These are phyloP conservation scores for Rattus rattus DNA, from an alignment of 2,113 vertebrate species.

Conservation along the genomic window DNA sequence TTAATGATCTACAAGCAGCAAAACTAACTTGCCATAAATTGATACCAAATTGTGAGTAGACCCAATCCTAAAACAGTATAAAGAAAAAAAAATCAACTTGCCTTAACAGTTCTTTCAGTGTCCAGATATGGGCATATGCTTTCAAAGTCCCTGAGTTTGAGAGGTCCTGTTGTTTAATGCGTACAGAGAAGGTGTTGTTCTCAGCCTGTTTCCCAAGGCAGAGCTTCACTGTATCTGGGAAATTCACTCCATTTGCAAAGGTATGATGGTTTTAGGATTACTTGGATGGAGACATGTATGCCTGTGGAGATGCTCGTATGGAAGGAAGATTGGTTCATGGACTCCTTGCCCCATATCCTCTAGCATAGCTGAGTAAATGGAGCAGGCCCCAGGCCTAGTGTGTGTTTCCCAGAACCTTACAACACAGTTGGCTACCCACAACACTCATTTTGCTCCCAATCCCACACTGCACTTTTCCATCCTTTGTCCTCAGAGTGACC, in stretches of 20 bases:
- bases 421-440: neutral
- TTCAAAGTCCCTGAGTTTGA: neutral
- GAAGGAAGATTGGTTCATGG: neutral
- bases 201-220: neutral
- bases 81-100: neutral
- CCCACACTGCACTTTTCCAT: neutral
- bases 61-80: neutral
- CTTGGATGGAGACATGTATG: neutral
- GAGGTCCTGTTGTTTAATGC: neutral
- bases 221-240: neutral
- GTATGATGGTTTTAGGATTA: neutral
- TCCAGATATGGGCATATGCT: neutral
- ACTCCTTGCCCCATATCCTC: too few relatives aligned
- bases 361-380: rapidly evolving
- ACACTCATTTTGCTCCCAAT: neutral
- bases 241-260: neutral
- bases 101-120: neutral
- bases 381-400: neutral
- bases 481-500: neutral
- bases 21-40: constrained; percentile 23
- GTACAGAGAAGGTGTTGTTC: neutral
- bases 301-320: neutral
- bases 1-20: neutral
- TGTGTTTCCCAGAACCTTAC: neutral
- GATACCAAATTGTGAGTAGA: neutral